These are phyloP conservation scores for Delia radicum DNA, from an alignment of 1,140 invertebrate species.

Conservation along the genomic window DNA sequence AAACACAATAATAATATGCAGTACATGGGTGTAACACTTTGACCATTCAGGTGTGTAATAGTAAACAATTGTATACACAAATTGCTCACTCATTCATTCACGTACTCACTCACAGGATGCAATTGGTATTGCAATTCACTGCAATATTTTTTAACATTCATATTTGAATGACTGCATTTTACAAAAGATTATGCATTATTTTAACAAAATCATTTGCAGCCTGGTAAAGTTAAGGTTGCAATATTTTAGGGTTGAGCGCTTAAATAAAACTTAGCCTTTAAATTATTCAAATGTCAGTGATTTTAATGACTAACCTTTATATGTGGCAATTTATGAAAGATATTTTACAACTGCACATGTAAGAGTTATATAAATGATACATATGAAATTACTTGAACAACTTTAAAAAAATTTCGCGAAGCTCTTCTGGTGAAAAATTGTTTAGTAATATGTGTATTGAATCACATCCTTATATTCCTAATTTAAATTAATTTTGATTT, in stretches of 20 bases:
- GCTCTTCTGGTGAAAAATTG: no score
- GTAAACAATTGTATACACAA: constrained; percentile 11
- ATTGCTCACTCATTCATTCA: neutral
- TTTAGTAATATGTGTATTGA: no score
- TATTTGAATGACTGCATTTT: neutral
- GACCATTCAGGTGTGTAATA: constrained; percentile 12
- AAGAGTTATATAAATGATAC: no score
- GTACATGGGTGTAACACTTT: neutral
- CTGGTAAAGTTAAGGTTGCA: neutral
- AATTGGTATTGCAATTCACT: neutral
- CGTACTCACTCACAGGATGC: neutral
- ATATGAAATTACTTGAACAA: no score
- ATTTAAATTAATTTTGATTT: no score
- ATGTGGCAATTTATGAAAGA: neutral
- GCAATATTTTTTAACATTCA: neutral
- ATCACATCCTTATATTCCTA: no score
- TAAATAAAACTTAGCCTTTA: neutral
- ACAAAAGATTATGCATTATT: neutral
- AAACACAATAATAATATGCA: neutral
- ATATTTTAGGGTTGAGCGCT: no score
- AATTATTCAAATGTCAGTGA: neutral
- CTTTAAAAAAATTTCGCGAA: no score
- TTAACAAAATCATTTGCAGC: neutral
- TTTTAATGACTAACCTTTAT: neutral
- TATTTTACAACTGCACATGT: no score